These are phyloP conservation scores for Arctia plantaginis DNA, from an alignment of 2,888 invertebrate species.

Conservation along the genomic window DNA sequence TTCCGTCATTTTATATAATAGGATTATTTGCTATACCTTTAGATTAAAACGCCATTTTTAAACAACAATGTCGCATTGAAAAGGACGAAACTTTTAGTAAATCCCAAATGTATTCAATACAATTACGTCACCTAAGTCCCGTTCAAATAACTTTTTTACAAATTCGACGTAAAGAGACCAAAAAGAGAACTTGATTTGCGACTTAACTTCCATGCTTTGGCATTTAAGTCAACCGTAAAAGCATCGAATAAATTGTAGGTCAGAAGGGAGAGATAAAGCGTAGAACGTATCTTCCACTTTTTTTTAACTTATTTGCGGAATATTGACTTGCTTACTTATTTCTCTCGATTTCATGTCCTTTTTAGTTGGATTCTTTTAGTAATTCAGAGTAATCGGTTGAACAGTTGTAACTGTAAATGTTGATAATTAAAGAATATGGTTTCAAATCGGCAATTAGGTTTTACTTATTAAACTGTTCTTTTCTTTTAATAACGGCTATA, in stretches of 20 bases:
- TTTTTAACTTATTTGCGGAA: slow-evolving; percentile 75
- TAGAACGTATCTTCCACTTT: slow-evolving; percentile 69
- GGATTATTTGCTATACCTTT: too few species aligned
- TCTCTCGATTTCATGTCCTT: slow-evolving; percentile 48
- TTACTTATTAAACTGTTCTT: background rate
- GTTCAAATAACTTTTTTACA: slow-evolving; percentile 47
- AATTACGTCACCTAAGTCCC: slow-evolving; percentile 43
- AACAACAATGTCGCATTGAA: background rate
- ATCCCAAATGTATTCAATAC: slow-evolving; percentile 25
- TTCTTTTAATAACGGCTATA: background rate
- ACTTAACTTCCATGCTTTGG: slow-evolving; percentile 81
- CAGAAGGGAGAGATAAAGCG: slow-evolving; percentile 85
- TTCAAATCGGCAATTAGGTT: background rate
- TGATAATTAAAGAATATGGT: background rate
- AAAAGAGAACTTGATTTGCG: slow-evolving; percentile 79
- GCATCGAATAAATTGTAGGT: slow-evolving; percentile 85
- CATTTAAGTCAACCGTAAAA: slow-evolving; percentile 85
- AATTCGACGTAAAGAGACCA: slow-evolving; percentile 58
- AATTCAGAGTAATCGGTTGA: slow-evolving; percentile 16
- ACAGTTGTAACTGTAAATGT: background rate
- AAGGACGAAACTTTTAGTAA: slow-evolving; percentile 9
- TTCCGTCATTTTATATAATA: background rate
- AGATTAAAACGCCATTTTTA: background rate
- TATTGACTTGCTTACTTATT: slow-evolving; percentile 70
- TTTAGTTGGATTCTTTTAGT: slow-evolving; percentile 28